Evolutionary conservation across 2,797 vertebrate genomes (phyloP).

Genomic region (Gymnothorax reevesii): DNA sequence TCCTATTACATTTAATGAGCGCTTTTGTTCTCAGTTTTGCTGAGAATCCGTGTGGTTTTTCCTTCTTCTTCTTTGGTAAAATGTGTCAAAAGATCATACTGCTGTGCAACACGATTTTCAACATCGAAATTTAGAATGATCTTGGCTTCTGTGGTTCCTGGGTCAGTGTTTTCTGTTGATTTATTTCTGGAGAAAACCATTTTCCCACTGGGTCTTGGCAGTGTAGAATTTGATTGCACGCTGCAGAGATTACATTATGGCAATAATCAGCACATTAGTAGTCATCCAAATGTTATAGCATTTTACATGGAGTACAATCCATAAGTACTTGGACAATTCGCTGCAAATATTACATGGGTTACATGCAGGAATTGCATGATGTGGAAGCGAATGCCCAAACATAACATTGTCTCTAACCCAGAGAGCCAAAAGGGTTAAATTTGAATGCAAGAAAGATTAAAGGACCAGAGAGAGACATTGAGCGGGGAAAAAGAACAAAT

Average conservation of each 20-base stretch:
- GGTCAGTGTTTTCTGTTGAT: neutral
- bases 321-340: too few species aligned
- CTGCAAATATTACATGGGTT: too few species aligned
- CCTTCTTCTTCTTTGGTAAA: neutral
- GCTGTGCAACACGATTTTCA: neutral
- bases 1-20: neutral
- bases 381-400: too few species aligned
- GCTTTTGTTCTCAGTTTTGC: neutral
- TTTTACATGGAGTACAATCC: neutral
- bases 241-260: neutral
- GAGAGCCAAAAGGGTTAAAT: neutral
- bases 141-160: neutral
- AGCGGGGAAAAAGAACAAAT: neutral
- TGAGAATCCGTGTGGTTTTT: neutral
- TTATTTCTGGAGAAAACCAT: neutral
- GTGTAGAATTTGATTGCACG: neutral
- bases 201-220: neutral
- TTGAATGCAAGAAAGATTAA: neutral
- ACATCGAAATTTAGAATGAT: neutral
- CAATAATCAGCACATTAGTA: neutral
- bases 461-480: neutral
- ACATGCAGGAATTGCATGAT: neutral
- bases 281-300: neutral
- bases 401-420: too few species aligned
- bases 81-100: neutral